Base-by-base conservation (phyloP, 1,140 invertebrate species). In the Scaptomyza hsui region DNA sequence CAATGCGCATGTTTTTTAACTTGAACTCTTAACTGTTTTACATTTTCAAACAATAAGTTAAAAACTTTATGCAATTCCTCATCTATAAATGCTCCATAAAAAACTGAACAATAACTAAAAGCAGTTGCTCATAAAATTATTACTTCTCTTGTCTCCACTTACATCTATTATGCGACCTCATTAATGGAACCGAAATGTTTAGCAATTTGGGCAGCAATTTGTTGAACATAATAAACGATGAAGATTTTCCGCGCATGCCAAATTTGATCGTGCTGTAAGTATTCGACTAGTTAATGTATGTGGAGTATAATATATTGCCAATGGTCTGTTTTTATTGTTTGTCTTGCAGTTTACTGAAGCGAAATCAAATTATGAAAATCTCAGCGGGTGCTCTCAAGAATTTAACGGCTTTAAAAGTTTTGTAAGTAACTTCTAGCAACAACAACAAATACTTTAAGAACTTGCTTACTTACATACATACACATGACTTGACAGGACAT, bases 121-220 rank as follows among this genome's bases (percentile, higher is more conserved):
- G 44, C 19, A 49, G 18, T 55, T 70, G 45, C 44, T 56, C 63
- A 67, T 85, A 76, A 85, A 80, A 59, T 51, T 70, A 81, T 81
- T 72, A 72, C 78, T 79, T 72, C 45, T 59, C 6, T 63, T 44
- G 37, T 78, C 42, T 80, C 45, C 47, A 60, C 59, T 82, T 52
- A 41, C 16, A 24, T 39, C 6, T 19, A 94, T 52, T 67, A 45
- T 72, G 51, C 52, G 51, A 56, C 24, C 32, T 49, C 37, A 57
- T 65, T 65, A 72, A 65, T 48, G 37, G 18, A 65, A 44, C 9
- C 16, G 32, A 32, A 16, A 77, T 79, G 49, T 21, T 29, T 92
- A 95, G 95, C 89, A 94, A 95, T 91, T 91, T 95, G 72, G 94
- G 93, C 65, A 94, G 92, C 90, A 95, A 95, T 92, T 92, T 93